Percentiles rank a stretch among this genome's conserved stretches.
Conservation (phyloP, 2,113 vertebrate species). For the Silurus asotus region DNA sequence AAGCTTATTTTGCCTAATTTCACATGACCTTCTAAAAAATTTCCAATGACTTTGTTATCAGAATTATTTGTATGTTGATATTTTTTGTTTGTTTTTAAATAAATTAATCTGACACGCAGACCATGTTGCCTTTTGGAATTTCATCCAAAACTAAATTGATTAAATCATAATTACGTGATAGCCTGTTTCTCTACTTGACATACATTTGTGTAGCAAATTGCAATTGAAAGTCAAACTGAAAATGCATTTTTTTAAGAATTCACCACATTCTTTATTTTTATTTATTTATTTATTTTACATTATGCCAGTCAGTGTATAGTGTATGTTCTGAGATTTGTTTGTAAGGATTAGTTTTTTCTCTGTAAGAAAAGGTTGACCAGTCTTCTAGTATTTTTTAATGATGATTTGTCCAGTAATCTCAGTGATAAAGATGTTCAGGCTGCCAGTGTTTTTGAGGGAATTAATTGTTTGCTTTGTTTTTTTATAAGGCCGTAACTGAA, state of each 20-base stretch:
- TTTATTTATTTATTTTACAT: conserved; percentile 1
- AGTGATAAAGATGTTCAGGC: not conserved
- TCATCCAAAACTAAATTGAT: not conserved
- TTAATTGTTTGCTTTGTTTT: conserved; percentile 65
- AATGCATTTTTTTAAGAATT: not conserved
- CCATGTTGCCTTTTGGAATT: not conserved
- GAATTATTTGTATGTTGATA: not conserved
- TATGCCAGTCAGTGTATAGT: not conserved
- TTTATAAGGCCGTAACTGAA: not conserved
- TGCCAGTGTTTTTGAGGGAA: not conserved
- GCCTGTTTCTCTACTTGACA: not conserved
- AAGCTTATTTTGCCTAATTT: not conserved
- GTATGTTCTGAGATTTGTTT: not conserved
- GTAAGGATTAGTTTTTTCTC: conserved; percentile 52
- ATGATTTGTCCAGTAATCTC: not conserved
- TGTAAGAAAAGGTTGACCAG: conserved; percentile 32
- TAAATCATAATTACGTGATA: not conserved
- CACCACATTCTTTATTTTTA: not conserved
- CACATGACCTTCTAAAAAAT: not conserved
- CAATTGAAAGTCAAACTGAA: not conserved
- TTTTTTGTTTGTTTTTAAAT: not conserved
- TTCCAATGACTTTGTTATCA: not conserved
- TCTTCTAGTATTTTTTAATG: conserved; percentile 8
- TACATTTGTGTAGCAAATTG: not conserved
- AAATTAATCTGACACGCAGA: not conserved